Percentiles rank a stretch among this genome's conserved stretches.
Conservation (phyloP, 2,797 vertebrate genomes). For the Cebuella pygmaea region DNA sequence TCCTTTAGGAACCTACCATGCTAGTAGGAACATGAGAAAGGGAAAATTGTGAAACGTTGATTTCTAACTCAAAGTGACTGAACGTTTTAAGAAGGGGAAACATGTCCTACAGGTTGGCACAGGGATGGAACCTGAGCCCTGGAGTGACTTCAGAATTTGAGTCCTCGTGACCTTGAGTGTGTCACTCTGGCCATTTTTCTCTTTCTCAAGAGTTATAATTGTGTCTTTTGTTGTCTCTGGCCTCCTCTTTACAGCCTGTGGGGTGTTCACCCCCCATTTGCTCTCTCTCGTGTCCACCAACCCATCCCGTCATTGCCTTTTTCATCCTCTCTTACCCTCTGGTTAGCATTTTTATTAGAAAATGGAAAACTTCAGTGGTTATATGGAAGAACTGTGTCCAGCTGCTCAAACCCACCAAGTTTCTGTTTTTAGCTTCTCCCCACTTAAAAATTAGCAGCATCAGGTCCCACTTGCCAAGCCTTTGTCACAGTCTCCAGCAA, state of each 20-base stretch:
- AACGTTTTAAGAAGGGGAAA: not conserved
- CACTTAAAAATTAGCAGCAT: slow-evolving; percentile 80
- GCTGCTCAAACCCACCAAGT: slow-evolving; percentile 74
- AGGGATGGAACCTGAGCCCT: not conserved
- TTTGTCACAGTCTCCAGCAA: slow-evolving; percentile 82
- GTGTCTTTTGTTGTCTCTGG: not conserved
- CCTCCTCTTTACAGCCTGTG: not conserved
- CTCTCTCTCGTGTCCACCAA: not conserved
- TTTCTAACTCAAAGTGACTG: not conserved
- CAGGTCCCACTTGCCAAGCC: slow-evolving; percentile 81
- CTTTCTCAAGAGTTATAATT: not conserved
- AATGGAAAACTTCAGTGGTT: slow-evolving; percentile 48
- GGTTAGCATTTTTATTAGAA: slow-evolving; percentile 45
- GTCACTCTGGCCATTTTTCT: not conserved
- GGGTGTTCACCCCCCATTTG: not conserved
- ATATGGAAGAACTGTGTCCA: slow-evolving; percentile 57
- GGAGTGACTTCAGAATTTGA: not conserved
- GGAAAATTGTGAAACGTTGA: not conserved
- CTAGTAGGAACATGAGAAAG: not conserved
- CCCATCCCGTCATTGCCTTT: not conserved
- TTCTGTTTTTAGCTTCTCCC: slow-evolving; percentile 80
- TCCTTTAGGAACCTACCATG: not conserved
- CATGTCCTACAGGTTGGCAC: not conserved
- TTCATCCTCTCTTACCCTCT: not conserved
- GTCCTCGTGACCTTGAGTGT: not conserved